A percentile compares a stretch with the other conserved stretches of the same genome.
Evolutionary conservation across 2,888 invertebrate species (phyloP).

Genomic region (Plagodis pulveraria): DNA sequence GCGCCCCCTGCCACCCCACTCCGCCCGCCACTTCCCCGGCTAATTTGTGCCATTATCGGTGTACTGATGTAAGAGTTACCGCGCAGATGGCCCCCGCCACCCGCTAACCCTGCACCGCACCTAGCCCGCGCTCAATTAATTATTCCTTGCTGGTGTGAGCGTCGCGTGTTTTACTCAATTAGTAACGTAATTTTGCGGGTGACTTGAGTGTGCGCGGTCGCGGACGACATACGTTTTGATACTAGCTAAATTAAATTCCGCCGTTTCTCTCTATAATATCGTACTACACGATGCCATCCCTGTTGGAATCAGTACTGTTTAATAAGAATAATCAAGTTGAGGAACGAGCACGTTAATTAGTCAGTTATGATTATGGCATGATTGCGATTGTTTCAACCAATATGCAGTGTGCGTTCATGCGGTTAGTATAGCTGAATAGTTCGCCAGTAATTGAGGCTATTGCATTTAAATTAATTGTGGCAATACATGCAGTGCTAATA

Average conservation of each 20-base stretch:
- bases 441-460: constrained; percentile 75
- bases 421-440: constrained; percentile 59
- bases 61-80: constrained; percentile 85
- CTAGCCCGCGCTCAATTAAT: constrained; percentile 81
- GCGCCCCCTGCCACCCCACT: constrained; percentile 69
- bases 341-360: constrained; percentile 46
- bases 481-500: constrained; percentile 67
- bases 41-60: constrained; percentile 85
- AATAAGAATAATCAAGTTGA: constrained; percentile 38
- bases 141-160: constrained; percentile 84
- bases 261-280: constrained; percentile 25
- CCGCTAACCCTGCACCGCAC: constrained; percentile 57
- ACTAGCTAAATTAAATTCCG: constrained; percentile 48
- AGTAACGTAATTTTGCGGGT: constrained; percentile 85
- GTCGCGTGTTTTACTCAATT: constrained; percentile 85
- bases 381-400: constrained; percentile 48
- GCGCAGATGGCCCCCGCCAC: constrained; percentile 76
- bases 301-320: constrained; percentile 27
- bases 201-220: constrained; percentile 81
- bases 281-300: too few species aligned
- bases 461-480: constrained; percentile 80
- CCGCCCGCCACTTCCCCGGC: constrained; percentile 80
- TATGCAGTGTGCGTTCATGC: constrained; percentile 44
- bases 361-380: constrained; percentile 48
- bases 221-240: constrained; percentile 65